Conservation (phyloP, 2,888 invertebrate species). For the Drosophila ustulata region DNA sequence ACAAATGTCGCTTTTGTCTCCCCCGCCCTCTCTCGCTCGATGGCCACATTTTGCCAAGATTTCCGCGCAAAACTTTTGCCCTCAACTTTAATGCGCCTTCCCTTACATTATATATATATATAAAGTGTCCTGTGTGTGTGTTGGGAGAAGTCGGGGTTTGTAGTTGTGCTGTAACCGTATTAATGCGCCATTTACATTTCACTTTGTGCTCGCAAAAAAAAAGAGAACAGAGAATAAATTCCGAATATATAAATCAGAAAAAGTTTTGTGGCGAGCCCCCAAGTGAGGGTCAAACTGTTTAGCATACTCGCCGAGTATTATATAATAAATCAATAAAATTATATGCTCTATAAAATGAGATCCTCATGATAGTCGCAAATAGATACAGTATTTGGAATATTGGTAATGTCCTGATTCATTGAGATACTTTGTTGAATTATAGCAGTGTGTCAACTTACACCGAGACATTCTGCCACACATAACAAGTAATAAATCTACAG, state of each 20-base stretch:
- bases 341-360: neutral
- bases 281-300: conserved; percentile 22
- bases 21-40: neutral
- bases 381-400: neutral
- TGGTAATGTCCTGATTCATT: conserved; percentile 19
- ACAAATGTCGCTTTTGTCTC: conserved; percentile 26
- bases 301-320: conserved; percentile 9
- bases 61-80: conserved; percentile 60
- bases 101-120: conserved; percentile 21
- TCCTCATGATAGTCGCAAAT: neutral
- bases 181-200: conserved; percentile 70
- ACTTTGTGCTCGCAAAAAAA: conserved; percentile 45
- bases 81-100: conserved; percentile 56
- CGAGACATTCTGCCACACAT: conserved; percentile 11
- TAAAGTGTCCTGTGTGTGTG: neutral
- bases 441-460: conserved; percentile 22
- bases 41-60: conserved; percentile 57
- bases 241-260: conserved; percentile 68
- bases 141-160: conserved; percentile 8
- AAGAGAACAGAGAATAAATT: conserved; percentile 36
- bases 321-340: conserved; percentile 18
- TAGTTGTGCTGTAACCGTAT: conserved; percentile 38
- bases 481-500: no score
- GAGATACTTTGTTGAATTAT: conserved; percentile 20
- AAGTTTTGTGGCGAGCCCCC: conserved; percentile 36